Percentiles rank a stretch among this genome's conserved stretches.
phyloP scores from a whole-genome alignment of 1,140 invertebrate genomes.

The Diorhabda carinulata region DNA sequence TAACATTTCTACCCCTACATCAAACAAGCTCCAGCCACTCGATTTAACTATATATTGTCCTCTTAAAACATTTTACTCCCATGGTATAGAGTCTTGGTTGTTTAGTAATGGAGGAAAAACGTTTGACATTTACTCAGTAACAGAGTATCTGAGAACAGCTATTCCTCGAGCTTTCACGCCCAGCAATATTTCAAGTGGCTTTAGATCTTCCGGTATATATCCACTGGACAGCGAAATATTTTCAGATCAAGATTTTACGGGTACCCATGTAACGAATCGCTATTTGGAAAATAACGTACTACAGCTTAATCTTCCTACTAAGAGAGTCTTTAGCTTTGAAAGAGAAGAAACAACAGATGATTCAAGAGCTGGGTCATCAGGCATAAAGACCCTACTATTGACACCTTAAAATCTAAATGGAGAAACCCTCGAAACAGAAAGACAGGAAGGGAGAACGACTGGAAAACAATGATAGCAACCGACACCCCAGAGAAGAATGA shows the following conservation, averaged over 20 bases:
- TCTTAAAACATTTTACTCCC: neutral
- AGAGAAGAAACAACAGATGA: no score
- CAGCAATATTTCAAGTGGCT: neutral
- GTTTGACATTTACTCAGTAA: neutral
- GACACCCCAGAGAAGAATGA: no score
- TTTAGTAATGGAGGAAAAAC: neutral
- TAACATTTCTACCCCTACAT: neutral
- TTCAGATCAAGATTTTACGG: neutral
- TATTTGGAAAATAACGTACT: neutral
- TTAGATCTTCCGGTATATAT: neutral
- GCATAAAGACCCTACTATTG: no score
- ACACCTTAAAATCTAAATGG: no score
- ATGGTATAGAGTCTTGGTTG: neutral
- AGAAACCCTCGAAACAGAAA: no score
- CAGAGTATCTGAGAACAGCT: neutral
- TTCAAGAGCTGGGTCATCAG: no score
- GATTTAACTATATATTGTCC: neutral
- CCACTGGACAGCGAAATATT: neutral
- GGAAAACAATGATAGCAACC: no score
- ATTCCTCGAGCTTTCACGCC: neutral
- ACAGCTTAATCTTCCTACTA: no score
- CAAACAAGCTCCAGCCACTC: neutral
- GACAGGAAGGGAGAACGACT: no score
- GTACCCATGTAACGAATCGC: neutral
- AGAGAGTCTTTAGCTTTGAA: no score